Percentiles rank a stretch among this genome's conserved stretches.
Conservation (phyloP, 2,113 vertebrate genomes). For the Paraplagusia blochii region DNA sequence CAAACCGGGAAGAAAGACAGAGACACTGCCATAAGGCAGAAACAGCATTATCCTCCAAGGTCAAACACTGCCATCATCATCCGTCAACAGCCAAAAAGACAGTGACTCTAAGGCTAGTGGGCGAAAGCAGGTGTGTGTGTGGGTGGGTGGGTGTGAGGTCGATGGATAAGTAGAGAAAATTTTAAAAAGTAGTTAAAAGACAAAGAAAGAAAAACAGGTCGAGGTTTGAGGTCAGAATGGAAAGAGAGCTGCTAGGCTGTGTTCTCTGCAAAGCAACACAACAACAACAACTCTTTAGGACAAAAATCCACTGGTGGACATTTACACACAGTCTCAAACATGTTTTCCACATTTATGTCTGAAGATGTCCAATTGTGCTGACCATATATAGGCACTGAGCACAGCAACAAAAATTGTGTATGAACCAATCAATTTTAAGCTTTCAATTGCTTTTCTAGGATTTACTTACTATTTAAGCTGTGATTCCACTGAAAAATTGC, state of each 20-base stretch:
- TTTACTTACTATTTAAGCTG: too few species aligned
- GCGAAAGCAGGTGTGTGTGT: too few species aligned
- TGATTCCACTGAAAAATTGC: too few species aligned
- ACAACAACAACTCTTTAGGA: slow-evolving; percentile 43
- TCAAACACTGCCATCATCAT: slow-evolving; percentile 53
- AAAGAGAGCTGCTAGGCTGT: slow-evolving; percentile 46
- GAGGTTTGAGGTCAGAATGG: slow-evolving; percentile 57
- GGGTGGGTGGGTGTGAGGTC: too few species aligned
- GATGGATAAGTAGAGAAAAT: slow-evolving; percentile 48
- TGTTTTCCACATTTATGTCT: too few species aligned
- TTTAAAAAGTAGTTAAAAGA: slow-evolving; percentile 35
- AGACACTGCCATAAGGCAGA: slow-evolving; percentile 42
- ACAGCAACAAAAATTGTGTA: too few species aligned
- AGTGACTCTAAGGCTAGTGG: slow-evolving; percentile 42
- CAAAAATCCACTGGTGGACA: too few species aligned
- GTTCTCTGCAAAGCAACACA: slow-evolving; percentile 44
- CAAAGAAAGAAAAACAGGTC: slow-evolving; percentile 22
- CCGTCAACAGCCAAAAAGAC: slow-evolving; percentile 57
- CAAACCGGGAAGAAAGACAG: slow-evolving; percentile 4
- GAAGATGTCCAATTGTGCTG: too few species aligned
- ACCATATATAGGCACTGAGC: too few species aligned
- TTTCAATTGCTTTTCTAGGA: too few species aligned
- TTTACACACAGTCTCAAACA: too few species aligned
- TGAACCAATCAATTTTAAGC: too few species aligned
- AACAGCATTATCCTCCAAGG: slow-evolving; percentile 47